phyloP scores from a whole-genome alignment of 2,888 invertebrate genomes.

The Malthinus seriepunctatus region DNA sequence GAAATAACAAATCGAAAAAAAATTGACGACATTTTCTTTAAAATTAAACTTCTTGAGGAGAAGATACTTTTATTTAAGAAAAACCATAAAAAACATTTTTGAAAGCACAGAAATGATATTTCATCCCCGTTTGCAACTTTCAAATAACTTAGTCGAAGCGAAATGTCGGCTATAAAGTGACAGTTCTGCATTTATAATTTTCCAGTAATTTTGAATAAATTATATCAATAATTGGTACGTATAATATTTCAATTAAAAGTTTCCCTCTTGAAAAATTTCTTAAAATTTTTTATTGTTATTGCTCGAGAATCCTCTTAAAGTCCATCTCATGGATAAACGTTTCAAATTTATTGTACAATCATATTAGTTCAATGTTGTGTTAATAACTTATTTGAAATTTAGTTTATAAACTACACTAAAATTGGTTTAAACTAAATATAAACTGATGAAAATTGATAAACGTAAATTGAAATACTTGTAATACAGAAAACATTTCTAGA shows the following conservation, averaged over 20 bases:
- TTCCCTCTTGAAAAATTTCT: not conserved
- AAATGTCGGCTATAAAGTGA: constrained; percentile 34
- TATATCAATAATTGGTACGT: constrained; percentile 33
- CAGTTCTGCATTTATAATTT: constrained; percentile 37
- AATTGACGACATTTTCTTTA: no score
- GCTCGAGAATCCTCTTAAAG: not conserved
- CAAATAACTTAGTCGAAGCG: constrained; percentile 34
- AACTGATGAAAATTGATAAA: constrained; percentile 38
- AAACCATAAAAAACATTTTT: constrained; percentile 11
- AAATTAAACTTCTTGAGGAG: not conserved
- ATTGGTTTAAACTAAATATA: constrained; percentile 17
- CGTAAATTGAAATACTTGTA: constrained; percentile 35
- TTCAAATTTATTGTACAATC: constrained; percentile 9
- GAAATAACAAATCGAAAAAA: no score
- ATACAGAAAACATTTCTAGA: no score
- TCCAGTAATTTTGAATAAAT: constrained; percentile 35
- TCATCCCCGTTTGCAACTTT: constrained; percentile 29
- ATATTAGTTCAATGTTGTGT: constrained; percentile 53
- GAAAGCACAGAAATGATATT: constrained; percentile 17
- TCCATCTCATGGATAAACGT: constrained; percentile 1
- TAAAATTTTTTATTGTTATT: not conserved
- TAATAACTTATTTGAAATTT: constrained; percentile 53
- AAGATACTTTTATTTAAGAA: no score
- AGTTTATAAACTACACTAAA: constrained; percentile 49
- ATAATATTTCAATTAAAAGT: constrained; percentile 18